Base-by-base conservation (phyloP, 2,113 vertebrate genomes). In the Bufo bufo region DNA sequence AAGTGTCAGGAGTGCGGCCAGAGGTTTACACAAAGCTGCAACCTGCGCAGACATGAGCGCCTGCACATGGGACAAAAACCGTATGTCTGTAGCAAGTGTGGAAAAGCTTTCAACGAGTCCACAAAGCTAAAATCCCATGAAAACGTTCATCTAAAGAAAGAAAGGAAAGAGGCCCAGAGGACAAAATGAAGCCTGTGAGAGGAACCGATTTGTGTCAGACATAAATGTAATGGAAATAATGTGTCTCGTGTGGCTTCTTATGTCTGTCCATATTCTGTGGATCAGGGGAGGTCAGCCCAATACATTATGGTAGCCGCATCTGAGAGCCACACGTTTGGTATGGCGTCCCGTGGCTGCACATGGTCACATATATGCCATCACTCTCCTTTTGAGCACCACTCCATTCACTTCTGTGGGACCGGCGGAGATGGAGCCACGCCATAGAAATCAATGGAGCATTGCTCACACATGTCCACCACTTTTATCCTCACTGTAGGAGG, bases 121-220 rank as follows among this genome's bases (percentile, higher is more conserved):
- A 93, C 93, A 0, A 93, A 93, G 54, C 92, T 95, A 0, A 71
- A 91, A 0, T 91, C 91, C 61, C 95, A 96, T n/a, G 77, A 91
- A 80, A 92, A 92, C 52, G 93, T 91, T 59, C 95, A 95, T 0
- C 20, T 84, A 13, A 77, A 77, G 4, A 77, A 54, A 52, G 77
- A 54, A 11, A 4, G 12, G 2, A 23, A 4, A 79, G 20, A 79
- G 20, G 52, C 20, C 52, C 43, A 58, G 52, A 79, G 17, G 71
- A 74, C 6, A 8, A 58, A 77, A 54, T 77, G 20, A 77, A 52
- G 4, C 50, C 5, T 77, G 0, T 0, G 7, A 20, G 6, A 19
- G 0, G 47, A 47, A 77, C 12, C 11, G 74, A 10, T 0, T 77
- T 19, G 4, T 77, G 47, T 77, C 47, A 10, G 16, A 49, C 49